These are phyloP conservation scores for Trissoscelio sp. DNA, from an alignment of 2,888 invertebrate species.

Conservation along the genomic window DNA sequence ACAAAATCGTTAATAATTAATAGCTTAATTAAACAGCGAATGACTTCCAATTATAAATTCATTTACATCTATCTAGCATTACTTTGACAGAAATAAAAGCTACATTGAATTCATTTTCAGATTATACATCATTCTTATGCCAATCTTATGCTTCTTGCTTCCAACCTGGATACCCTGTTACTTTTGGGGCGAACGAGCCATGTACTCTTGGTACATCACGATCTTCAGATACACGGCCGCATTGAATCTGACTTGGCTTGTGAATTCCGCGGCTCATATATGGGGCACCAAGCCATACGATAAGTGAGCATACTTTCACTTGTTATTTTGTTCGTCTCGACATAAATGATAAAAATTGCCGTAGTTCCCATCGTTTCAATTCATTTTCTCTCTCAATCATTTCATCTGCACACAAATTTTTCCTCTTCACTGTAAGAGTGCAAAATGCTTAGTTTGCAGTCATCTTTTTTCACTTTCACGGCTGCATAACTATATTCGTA, in stretches of 20 bases:
- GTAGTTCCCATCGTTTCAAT: neutral
- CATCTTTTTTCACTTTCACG: constrained; percentile 22
- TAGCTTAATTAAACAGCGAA: too few relatives aligned
- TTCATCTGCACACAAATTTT: neutral
- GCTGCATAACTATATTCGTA: neutral
- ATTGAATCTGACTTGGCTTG: constrained; percentile 95
- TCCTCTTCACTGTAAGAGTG: neutral
- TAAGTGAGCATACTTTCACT: constrained; percentile 85
- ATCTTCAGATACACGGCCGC: constrained; percentile 91
- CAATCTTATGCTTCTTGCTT: constrained; percentile 90
- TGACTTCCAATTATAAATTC: too few relatives aligned
- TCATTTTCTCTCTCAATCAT: neutral
- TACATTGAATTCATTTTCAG: constrained; percentile 83
- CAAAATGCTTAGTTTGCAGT: neutral
- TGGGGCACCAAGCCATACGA: constrained; percentile 97
- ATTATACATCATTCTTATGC: constrained; percentile 90
- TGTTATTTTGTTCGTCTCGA: constrained; percentile 6
- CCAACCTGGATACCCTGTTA: constrained; percentile 91
- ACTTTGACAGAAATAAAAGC: too few relatives aligned
- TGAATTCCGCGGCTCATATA: constrained; percentile 96
- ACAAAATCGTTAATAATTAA: too few relatives aligned
- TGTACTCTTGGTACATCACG: constrained; percentile 90
- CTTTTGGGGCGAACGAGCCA: constrained; percentile 90
- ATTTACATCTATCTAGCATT: too few relatives aligned
- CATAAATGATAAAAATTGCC: neutral